Evolutionary conservation across 1,140 invertebrate species (phyloP).

Genomic region (Eubasilissa regina): DNA sequence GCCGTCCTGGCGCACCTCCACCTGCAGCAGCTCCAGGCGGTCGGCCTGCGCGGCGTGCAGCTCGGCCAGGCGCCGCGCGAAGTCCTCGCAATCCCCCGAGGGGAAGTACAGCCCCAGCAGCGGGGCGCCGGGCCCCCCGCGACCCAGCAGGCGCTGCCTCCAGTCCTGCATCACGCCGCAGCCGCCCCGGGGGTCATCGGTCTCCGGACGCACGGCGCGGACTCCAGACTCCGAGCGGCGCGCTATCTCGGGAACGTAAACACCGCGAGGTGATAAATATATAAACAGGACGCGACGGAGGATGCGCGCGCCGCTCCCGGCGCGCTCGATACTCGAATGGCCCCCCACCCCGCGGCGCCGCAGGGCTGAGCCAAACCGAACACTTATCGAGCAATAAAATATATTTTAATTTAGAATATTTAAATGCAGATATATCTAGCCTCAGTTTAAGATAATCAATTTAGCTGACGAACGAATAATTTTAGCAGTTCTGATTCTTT

Average conservation of each 20-base stretch:
- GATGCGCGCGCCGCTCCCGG: no score
- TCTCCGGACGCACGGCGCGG: not conserved
- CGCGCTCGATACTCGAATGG: conserved; percentile 7
- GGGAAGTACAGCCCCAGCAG: conserved; percentile 1
- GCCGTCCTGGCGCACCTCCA: not conserved
- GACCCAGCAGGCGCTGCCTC: not conserved
- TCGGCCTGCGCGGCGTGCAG: conserved; percentile 4
- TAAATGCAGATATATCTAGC: no score
- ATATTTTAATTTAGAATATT: no score
- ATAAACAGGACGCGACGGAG: no score
- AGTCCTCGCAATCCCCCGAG: not conserved
- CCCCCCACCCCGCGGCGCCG: not conserved
- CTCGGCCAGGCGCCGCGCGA: not conserved
- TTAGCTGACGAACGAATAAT: no score
- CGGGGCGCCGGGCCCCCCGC: not conserved
- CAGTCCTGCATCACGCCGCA: not conserved
- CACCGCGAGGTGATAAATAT: not conserved
- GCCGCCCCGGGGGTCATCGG: not conserved
- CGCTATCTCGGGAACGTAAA: conserved; percentile 1
- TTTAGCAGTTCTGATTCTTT: no score
- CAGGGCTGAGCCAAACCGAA: no score
- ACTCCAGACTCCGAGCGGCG: no score
- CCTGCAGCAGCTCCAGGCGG: not conserved
- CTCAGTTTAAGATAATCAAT: no score
- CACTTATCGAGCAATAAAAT: no score